Evolutionary conservation across 1,140 invertebrate genomes (phyloP).

Genomic region (fruit fly (Drosophila melanogaster)): DNA sequence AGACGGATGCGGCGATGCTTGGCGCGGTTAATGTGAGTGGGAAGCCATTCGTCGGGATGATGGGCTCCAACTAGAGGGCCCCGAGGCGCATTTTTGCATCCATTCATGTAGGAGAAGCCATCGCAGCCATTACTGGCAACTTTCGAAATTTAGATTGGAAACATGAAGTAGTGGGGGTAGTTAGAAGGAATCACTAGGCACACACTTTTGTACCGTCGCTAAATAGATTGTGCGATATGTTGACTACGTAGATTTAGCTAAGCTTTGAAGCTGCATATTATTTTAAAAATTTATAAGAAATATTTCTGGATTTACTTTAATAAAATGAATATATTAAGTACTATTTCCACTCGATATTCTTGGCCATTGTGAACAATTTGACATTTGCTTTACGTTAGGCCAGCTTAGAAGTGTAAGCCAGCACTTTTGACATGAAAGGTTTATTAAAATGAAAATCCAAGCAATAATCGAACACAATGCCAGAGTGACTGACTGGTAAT

Average conservation of each 20-base stretch:
- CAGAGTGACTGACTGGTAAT: slow-evolving; percentile 50
- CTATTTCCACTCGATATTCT: slow-evolving; percentile 11
- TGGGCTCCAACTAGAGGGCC: slow-evolving; percentile 42
- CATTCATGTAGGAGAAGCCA: slow-evolving; percentile 26
- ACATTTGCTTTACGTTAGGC: slow-evolving; percentile 46
- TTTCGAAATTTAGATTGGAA: slow-evolving; percentile 56
- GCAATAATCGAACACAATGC: slow-evolving; percentile 57
- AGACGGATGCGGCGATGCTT: slow-evolving; percentile 21
- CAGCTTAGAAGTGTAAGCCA: slow-evolving; percentile 37
- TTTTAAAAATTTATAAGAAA: too few species aligned
- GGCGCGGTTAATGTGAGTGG: slow-evolving; percentile 57
- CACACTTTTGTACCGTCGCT: not conserved
- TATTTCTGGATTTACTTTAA: too few species aligned
- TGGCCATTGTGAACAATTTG: slow-evolving; percentile 57
- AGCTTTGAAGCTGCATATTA: too few species aligned
- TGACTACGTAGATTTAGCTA: too few species aligned
- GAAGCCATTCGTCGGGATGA: slow-evolving; percentile 52
- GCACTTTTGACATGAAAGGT: slow-evolving; percentile 36
- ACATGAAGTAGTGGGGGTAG: slow-evolving; percentile 3
- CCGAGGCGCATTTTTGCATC: slow-evolving; percentile 23
- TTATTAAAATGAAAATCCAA: slow-evolving; percentile 38
- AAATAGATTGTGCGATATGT: not conserved
- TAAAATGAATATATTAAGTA: too few species aligned
- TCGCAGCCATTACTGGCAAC: slow-evolving; percentile 38
- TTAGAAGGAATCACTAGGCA: slow-evolving; percentile 23